Conservation (phyloP, 2,113 vertebrate genomes). For the Pterocles gutturalis region DNA sequence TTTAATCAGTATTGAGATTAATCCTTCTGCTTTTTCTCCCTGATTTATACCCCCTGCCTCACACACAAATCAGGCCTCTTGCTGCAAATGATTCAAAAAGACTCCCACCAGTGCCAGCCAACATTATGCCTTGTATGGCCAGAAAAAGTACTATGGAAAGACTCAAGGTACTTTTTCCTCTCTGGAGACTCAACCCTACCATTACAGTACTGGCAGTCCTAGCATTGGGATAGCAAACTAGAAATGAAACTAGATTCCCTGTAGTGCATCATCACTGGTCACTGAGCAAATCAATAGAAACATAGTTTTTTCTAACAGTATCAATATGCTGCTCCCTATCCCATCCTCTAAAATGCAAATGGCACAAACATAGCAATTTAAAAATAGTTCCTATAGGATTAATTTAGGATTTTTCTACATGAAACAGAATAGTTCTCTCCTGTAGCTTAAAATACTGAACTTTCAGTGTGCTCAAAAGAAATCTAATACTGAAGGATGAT, state of each 20-base stretch:
- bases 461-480: not conserved
- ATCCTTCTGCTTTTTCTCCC: not conserved
- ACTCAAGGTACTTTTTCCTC: not conserved
- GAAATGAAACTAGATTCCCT: not conserved
- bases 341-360: not conserved
- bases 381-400: not conserved
- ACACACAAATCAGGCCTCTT: not conserved
- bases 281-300: not conserved
- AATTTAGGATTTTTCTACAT: not conserved
- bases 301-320: not conserved
- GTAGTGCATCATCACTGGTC: not conserved
- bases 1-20: not conserved
- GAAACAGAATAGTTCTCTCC: not conserved
- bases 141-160: not conserved
- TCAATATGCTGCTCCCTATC: not conserved
- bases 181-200: not conserved
- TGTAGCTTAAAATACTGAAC: not conserved
- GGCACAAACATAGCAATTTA: not conserved
- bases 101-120: not conserved
- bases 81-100: not conserved
- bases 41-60: not conserved
- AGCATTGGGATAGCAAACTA: not conserved
- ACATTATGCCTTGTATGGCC: not conserved
- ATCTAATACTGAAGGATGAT: not conserved
- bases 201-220: not conserved